These are phyloP conservation scores for Nomada ferruginata DNA, from an alignment of 2,888 invertebrate genomes.

Conservation along the genomic window DNA sequence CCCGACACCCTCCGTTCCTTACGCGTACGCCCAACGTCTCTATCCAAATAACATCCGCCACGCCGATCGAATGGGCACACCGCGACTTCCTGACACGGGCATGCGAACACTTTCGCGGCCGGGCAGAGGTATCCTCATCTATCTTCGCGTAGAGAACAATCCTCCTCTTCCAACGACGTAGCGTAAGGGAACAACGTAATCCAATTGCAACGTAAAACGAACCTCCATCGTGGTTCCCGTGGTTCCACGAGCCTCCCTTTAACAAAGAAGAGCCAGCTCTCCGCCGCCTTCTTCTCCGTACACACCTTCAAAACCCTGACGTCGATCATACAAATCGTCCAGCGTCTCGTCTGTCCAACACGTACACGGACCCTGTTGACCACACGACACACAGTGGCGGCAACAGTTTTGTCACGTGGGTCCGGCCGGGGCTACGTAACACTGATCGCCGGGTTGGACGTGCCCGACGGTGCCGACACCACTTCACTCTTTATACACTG, in stretches of 20 bases:
- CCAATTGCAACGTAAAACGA: not conserved
- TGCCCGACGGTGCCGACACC: constrained; percentile 79
- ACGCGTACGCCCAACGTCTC: no score
- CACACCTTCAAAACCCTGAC: constrained; percentile 5
- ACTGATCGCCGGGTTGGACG: constrained; percentile 83
- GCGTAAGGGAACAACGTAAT: no score
- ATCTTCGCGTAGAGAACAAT: no score
- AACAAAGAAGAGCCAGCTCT: constrained; percentile 24
- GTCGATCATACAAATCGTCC: constrained; percentile 54
- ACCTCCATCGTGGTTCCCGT: not conserved
- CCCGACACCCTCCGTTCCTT: constrained; percentile 2
- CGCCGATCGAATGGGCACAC: no score
- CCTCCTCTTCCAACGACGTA: no score
- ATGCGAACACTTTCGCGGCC: no score
- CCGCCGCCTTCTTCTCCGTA: constrained; percentile 21
- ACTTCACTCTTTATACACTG: constrained; percentile 86
- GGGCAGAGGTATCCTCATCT: no score
- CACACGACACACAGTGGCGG: constrained; percentile 81
- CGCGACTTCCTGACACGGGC: no score
- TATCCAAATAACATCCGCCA: no score
- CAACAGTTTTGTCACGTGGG: constrained; percentile 83
- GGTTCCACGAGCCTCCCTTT: not conserved
- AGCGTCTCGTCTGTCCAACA: constrained; percentile 75
- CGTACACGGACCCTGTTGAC: constrained; percentile 81
- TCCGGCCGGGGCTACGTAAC: constrained; percentile 84